phyloP scores from a whole-genome alignment of 2,797 vertebrate species.

The Borostomias antarcticus region DNA sequence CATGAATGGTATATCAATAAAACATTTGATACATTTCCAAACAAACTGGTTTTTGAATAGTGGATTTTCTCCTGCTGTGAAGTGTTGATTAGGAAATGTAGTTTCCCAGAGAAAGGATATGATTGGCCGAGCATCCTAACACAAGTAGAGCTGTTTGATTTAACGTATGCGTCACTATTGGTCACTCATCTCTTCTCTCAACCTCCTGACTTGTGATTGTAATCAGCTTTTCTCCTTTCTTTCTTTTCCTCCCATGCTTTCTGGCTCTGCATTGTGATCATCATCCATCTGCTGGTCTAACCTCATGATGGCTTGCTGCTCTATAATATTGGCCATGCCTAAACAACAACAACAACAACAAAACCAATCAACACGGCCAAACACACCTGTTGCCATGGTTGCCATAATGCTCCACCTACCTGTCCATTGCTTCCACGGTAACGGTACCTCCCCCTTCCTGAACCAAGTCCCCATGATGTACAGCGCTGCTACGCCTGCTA shows the following conservation, averaged over 20 bases:
- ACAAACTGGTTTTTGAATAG: constrained; percentile 40
- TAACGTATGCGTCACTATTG: not conserved
- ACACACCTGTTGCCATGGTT: constrained; percentile 75
- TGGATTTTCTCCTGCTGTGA: constrained; percentile 64
- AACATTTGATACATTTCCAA: constrained; percentile 2
- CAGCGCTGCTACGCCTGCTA: constrained; percentile 99
- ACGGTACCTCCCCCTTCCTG: constrained; percentile 79
- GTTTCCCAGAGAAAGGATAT: constrained; percentile 71
- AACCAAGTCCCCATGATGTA: constrained; percentile 99
- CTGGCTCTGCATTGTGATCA: constrained; percentile 90
- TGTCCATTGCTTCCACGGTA: constrained; percentile 97
- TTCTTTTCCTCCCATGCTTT: constrained; percentile 77
- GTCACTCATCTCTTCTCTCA: constrained; percentile 66
- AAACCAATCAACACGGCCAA: constrained; percentile 29
- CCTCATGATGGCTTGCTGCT: constrained; percentile 95
- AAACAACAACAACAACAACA: constrained; percentile 55
- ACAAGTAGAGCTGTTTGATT: not conserved
- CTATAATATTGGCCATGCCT: constrained; percentile 89
- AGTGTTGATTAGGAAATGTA: constrained; percentile 72
- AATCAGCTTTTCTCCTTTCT: constrained; percentile 93
- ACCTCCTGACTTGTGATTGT: constrained; percentile 97
- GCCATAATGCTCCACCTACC: constrained; percentile 95
- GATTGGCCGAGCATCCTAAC: constrained; percentile 16
- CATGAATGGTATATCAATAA: not conserved
- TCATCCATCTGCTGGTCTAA: constrained; percentile 99